These are phyloP conservation scores for Blastobasis adustella DNA, from an alignment of 2,888 invertebrate genomes.

Conservation along the genomic window DNA sequence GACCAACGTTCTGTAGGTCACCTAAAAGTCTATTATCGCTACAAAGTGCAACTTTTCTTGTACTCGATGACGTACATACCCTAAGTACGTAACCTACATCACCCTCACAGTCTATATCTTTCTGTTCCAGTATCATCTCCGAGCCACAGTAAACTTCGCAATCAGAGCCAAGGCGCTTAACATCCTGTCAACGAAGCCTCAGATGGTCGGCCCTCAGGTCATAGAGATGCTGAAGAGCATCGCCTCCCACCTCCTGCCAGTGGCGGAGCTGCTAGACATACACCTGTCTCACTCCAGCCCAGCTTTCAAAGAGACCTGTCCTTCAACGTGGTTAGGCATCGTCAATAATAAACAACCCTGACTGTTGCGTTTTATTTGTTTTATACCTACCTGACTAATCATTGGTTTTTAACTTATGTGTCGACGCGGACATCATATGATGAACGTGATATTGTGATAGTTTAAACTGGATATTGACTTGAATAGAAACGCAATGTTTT, in stretches of 20 bases:
- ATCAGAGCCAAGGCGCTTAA: conserved; percentile 36
- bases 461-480: no score
- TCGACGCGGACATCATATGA: no score
- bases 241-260: conserved; percentile 43
- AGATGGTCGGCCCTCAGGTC: conserved; percentile 46
- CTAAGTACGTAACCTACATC: no score
- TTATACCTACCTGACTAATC: no score
- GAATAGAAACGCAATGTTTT: no score
- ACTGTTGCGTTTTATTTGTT: conserved; percentile 2
- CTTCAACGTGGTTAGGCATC: conserved; percentile 54
- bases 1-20: no score
- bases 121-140: conserved; percentile 47
- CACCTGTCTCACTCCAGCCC: conserved; percentile 57
- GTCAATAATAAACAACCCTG: conserved; percentile 52
- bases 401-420: no score
- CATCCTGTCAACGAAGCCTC: conserved; percentile 46
- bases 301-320: conserved; percentile 54
- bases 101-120: no score
- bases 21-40: no score
- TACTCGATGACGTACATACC: no score
- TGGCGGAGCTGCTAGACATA: conserved; percentile 51
- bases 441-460: no score
- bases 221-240: conserved; percentile 47
- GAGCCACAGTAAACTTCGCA: conserved; percentile 53
- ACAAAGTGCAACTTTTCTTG: no score